Evolutionary conservation across 2,888 invertebrate genomes (phyloP).

Genomic region (Ormia ochracea): DNA sequence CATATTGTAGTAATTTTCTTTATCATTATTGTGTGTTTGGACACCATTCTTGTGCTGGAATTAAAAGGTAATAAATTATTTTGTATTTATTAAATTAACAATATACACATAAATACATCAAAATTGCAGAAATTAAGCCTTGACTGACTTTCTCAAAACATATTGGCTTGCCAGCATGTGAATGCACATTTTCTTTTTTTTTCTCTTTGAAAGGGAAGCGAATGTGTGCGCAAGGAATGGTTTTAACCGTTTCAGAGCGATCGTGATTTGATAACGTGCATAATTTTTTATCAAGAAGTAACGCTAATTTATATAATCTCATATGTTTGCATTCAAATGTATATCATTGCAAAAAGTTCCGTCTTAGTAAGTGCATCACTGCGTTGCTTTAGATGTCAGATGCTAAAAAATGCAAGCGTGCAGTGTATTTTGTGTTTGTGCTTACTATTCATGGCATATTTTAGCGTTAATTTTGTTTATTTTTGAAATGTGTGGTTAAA

Average conservation of each 20-base stretch:
- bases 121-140: conserved; percentile 46
- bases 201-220: neutral
- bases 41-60: conserved; percentile 9
- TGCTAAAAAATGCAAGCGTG: too few species aligned
- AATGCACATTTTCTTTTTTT: neutral
- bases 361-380: too few species aligned
- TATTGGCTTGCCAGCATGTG: neutral
- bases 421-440: too few species aligned
- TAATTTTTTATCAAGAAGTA: too few species aligned
- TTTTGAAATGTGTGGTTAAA: too few species aligned
- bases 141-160: conserved; percentile 44
- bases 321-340: too few species aligned
- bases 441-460: too few species aligned
- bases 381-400: too few species aligned
- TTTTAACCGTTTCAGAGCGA: neutral
- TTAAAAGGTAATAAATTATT: conserved; percentile 29
- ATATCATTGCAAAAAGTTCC: too few species aligned
- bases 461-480: too few species aligned
- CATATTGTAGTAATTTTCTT: conserved; percentile 40
- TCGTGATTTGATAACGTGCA: too few species aligned
- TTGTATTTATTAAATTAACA: neutral
- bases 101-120: neutral
- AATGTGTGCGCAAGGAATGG: neutral
- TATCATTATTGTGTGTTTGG: conserved; percentile 3
- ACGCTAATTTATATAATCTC: too few species aligned